A percentile compares a stretch with the other conserved stretches of the same genome.
Evolutionary conservation across 2,888 invertebrate species (phyloP).

Genomic region (Acanthosepion esculentum): DNA sequence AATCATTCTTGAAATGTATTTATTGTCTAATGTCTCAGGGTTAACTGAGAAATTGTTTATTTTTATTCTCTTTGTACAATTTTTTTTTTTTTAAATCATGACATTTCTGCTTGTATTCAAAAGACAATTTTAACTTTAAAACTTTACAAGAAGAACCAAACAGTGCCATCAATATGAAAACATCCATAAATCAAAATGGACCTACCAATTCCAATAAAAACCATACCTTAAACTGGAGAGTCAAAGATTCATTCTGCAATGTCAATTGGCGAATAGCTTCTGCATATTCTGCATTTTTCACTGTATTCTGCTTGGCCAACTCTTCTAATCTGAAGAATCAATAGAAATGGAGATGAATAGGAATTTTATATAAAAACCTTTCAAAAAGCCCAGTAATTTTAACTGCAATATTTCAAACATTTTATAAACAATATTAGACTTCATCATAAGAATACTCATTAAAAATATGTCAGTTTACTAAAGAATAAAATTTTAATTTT

Average conservation of each 20-base stretch:
- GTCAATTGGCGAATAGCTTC: conserved; percentile 70
- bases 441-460: too few relatives aligned
- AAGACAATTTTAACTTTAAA: not conserved
- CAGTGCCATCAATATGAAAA: not conserved
- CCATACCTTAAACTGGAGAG: conserved; percentile 69
- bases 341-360: not conserved
- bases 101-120: not conserved
- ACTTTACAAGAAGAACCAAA: not conserved
- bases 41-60: not conserved
- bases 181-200: not conserved
- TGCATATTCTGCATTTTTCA: conserved; percentile 61
- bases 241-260: conserved; percentile 68
- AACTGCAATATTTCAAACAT: too few relatives aligned
- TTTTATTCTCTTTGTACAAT: not conserved
- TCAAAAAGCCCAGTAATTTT: too few relatives aligned
- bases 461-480: too few relatives aligned
- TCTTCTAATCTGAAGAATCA: conserved; percentile 64
- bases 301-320: conserved; percentile 61
- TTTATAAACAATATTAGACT: too few relatives aligned
- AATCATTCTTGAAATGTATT: not conserved
- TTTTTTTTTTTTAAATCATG: not conserved
- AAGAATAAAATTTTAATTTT: too few relatives aligned
- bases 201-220: not conserved
- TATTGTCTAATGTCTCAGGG: too few relatives aligned
- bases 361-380: not conserved